A percentile compares a stretch with the other conserved stretches of the same genome.
Evolutionary conservation across 1,140 invertebrate genomes (phyloP).

Genomic region (Drosophila bipectinata): DNA sequence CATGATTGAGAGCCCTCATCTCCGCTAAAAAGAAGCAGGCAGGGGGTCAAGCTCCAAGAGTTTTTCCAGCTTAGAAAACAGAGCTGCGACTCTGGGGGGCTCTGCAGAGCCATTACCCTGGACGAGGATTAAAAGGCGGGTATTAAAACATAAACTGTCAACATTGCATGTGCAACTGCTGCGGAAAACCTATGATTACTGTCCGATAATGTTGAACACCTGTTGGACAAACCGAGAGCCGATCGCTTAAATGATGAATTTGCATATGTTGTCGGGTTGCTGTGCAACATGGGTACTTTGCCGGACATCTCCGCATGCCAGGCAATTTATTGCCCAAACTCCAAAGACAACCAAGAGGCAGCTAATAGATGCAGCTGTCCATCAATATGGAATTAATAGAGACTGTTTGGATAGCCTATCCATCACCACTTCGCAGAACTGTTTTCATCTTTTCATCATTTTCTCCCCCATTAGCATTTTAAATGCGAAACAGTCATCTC

Average conservation of each 20-base stretch:
- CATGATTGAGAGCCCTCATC: background rate
- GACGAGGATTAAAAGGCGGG: background rate
- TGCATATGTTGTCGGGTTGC: conserved; percentile 28
- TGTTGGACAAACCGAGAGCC: conserved; percentile 33
- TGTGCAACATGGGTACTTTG: conserved; percentile 24
- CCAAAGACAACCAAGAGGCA: background rate
- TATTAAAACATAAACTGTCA: background rate
- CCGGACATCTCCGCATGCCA: background rate
- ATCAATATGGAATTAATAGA: background rate
- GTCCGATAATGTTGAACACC: conserved; percentile 38
- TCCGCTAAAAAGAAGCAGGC: background rate
- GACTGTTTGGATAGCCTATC: too few species aligned
- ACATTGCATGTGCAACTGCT: background rate
- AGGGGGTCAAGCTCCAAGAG: conserved; percentile 13
- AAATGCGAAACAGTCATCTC: conserved; percentile 2
- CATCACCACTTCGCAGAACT: background rate
- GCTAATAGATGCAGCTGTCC: background rate
- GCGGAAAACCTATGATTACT: conserved; percentile 30
- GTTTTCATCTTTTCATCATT: background rate
- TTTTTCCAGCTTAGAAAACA: background rate
- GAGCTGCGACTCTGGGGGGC: background rate
- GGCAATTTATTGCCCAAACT: background rate
- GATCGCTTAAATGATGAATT: conserved; percentile 29
- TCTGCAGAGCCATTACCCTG: background rate
- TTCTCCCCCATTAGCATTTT: conserved; percentile 21